Conservation (phyloP, 2,797 vertebrate genomes). For the Serranus cabrilla region DNA sequence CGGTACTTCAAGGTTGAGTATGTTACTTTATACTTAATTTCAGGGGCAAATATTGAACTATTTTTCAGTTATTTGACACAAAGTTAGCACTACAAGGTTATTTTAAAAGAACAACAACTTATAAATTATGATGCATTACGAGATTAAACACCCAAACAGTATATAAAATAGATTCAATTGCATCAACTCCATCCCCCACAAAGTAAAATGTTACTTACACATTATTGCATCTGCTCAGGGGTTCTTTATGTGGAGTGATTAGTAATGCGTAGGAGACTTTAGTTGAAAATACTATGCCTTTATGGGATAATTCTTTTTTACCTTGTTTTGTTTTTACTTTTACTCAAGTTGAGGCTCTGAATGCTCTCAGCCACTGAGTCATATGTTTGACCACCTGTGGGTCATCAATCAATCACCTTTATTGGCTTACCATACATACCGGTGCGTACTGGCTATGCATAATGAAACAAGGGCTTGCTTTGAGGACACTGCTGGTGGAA, state of each 20-base stretch:
- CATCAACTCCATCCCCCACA: neutral
- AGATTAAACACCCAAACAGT: constrained; percentile 1
- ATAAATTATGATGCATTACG: constrained; percentile 1
- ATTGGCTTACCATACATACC: constrained; percentile 38
- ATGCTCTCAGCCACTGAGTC: constrained; percentile 21
- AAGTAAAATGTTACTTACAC: neutral
- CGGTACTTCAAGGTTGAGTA: neutral
- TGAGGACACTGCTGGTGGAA: constrained; percentile 44
- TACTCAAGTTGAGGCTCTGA: constrained; percentile 6
- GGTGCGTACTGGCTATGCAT: constrained; percentile 22
- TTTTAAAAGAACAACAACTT: neutral
- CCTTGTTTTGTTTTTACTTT: constrained; percentile 1
- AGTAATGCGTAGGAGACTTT: constrained; percentile 10
- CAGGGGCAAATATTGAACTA: neutral
- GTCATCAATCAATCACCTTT: constrained; percentile 47
- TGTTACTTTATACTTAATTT: neutral
- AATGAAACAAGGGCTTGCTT: constrained; percentile 59
- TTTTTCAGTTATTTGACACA: neutral
- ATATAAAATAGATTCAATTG: constrained; percentile 2
- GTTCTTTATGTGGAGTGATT: constrained; percentile 8
- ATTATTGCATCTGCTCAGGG: neutral
- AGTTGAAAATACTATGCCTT: constrained; percentile 14
- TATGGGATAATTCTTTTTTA: neutral
- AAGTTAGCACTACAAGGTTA: neutral
- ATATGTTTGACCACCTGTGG: constrained; percentile 35